A percentile compares a stretch with the other conserved stretches of the same genome.
phyloP scores from a whole-genome alignment of 2,113 vertebrate species.

The Emydura subglobosa region DNA sequence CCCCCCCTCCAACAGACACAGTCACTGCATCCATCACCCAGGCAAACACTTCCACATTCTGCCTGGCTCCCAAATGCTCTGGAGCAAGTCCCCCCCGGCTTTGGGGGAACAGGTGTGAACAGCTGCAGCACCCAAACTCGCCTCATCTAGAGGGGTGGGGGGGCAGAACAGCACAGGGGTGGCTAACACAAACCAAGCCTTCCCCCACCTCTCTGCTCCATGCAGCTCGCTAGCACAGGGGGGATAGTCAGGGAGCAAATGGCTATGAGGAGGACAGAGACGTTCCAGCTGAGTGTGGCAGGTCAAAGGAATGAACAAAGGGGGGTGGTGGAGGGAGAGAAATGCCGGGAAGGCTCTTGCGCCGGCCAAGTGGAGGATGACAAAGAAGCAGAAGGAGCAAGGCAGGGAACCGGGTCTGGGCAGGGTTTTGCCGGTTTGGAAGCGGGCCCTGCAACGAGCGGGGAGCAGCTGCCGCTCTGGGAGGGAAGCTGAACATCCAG shows the following conservation, averaged over 20 bases:
- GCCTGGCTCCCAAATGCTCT: background rate
- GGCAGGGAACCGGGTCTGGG: background rate
- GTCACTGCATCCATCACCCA: background rate
- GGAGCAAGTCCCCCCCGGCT: no score
- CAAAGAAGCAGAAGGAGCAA: accelerated
- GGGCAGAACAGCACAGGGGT: no score
- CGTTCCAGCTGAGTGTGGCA: no score
- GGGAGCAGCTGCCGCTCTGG: accelerated
- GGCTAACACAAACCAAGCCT: background rate
- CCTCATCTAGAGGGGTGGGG: no score
- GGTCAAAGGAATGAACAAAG: no score
- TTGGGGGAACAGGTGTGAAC: background rate
- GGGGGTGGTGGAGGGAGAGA: no score
- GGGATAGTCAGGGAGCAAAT: no score
- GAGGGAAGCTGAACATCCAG: background rate
- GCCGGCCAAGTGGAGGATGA: background rate
- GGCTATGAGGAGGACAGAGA: no score
- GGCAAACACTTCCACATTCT: accelerated
- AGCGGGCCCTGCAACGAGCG: accelerated
- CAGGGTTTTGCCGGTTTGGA: accelerated
- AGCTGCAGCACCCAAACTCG: no score
- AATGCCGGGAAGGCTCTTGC: no score
- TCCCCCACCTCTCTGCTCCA: no score
- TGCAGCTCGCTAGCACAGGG: no score
- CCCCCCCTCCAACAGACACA: background rate